Evolutionary conservation across 2,113 vertebrate genomes (phyloP).

Genomic region (Lamprologus ornatipinnis): DNA sequence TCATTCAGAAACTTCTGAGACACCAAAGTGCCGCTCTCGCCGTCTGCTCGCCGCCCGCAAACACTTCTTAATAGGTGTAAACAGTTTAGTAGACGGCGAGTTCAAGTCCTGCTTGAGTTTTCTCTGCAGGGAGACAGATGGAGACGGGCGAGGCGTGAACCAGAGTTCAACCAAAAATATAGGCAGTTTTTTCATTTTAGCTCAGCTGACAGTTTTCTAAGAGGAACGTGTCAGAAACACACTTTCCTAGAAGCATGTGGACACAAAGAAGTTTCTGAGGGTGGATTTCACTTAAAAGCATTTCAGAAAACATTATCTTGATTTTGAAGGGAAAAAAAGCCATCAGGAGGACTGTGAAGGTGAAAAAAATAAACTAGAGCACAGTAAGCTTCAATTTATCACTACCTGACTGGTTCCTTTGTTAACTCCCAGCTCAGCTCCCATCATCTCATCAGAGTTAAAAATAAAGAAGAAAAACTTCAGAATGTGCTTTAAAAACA

Average conservation of each 20-base stretch:
- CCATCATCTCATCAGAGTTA: not conserved
- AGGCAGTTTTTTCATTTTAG: not conserved
- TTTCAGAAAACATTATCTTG: not conserved
- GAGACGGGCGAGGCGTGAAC: not conserved
- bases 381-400: not conserved
- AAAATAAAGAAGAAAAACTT: not conserved
- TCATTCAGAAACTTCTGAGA: not conserved
- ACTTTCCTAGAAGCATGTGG: not conserved
- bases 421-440: not conserved
- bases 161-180: not conserved
- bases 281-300: not conserved
- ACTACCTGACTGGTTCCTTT: not conserved
- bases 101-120: not conserved
- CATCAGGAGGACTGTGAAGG: not conserved
- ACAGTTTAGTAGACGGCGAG: not conserved
- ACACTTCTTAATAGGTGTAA: not conserved
- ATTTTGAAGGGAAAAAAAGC: not conserved
- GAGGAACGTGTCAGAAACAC: not conserved
- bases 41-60: not conserved
- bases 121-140: not conserved
- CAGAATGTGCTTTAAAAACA: not conserved
- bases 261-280: not conserved
- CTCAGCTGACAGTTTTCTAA: not conserved
- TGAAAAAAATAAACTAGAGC: not conserved
- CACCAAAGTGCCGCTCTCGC: not conserved